Evolutionary conservation across 2,113 vertebrate genomes (phyloP), one percentile per base, ranked within the genome.

Genomic region (Urocynchramus pylzowi): DNA sequence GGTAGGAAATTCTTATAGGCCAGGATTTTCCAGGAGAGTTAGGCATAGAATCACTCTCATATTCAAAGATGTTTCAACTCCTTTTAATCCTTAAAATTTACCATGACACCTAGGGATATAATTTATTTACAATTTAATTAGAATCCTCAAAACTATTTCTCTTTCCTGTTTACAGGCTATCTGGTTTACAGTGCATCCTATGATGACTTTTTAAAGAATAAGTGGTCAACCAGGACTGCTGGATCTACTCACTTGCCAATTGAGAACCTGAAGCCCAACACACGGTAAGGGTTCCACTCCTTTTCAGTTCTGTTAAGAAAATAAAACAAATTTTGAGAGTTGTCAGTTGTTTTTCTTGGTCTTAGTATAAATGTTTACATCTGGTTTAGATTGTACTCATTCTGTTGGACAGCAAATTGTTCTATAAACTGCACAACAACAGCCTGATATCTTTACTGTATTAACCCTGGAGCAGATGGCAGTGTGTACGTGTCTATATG

Each of bases 181-280:
- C 97, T 99, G 98, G 99, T 99, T 69, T 98, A 99, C 92, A 99
- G 99, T 30, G 99, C 99, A 23, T 99, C 99, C 27, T 99, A 99
- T 53, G 99, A 99, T 57, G 99, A 99, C 74, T 98, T 99, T 85
- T 98, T 99, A 78, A 99, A 98, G 95, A 99, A 99, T 90, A 98
- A 99, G 74, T 99, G 99, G 99, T 99, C 99, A 53, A 97, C 98
- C 10, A 98, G 96, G 53, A 44, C 97, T 41, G 98, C 99, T 16
- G 98, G 96, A 16, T 98, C 98, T 78, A 99, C 99, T 44, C 99
- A 99, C 79, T 97, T 99, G 92, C 97, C 99, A 35, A 98, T 99
- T 92, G 99, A 99, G 98, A 99, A 99, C 93, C 98, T 99, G 96
- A 99, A 99, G 90, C 99, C 99, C 73, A 99, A 99, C 91, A 99